These are phyloP conservation scores for Axea sp. DNA, from an alignment of 2,888 invertebrate species.

Conservation along the genomic window DNA sequence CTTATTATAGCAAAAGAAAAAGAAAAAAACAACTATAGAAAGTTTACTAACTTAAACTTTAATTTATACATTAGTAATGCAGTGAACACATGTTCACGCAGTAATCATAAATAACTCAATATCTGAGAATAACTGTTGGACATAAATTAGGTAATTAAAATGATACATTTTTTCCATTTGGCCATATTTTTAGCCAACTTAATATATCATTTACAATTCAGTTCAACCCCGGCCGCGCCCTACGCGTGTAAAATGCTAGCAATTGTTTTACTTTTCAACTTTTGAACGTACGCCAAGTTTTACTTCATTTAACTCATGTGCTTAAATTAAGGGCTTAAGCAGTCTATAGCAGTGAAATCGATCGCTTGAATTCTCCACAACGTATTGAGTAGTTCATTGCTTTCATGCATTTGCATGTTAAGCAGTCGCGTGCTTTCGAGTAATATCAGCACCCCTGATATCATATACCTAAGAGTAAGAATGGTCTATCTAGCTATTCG, in stretches of 20 bases:
- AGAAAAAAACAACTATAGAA: too few relatives aligned
- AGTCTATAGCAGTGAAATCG: conserved; percentile 71
- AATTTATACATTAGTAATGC: conserved; percentile 25
- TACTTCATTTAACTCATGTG: conserved; percentile 58
- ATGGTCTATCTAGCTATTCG: conserved; percentile 77
- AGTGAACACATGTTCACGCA: conserved; percentile 32
- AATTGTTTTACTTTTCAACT: conserved; percentile 51
- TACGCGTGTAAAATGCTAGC: conserved; percentile 18
- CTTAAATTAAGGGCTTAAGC: conserved; percentile 73
- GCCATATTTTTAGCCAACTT: conserved; percentile 41
- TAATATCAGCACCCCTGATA: conserved; percentile 78
- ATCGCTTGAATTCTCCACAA: conserved; percentile 77
- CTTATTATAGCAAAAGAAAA: too few relatives aligned
- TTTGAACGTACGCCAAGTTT: conserved; percentile 52
- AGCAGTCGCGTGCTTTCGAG: conserved; percentile 79
- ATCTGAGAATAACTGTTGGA: conserved; percentile 40
- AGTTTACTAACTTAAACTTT: conserved; percentile 34
- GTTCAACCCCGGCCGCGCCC: conserved; percentile 3
- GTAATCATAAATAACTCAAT: conserved; percentile 47
- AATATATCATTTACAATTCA: conserved; percentile 40
- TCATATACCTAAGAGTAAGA: conserved; percentile 73
- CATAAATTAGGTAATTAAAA: conserved; percentile 45
- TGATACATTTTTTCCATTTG: conserved; percentile 29
- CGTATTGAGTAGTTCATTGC: conserved; percentile 80
- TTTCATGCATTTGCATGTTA: conserved; percentile 80